phyloP scores from a whole-genome alignment of 2,888 invertebrate species.

The Metopia argyrocephala region DNA sequence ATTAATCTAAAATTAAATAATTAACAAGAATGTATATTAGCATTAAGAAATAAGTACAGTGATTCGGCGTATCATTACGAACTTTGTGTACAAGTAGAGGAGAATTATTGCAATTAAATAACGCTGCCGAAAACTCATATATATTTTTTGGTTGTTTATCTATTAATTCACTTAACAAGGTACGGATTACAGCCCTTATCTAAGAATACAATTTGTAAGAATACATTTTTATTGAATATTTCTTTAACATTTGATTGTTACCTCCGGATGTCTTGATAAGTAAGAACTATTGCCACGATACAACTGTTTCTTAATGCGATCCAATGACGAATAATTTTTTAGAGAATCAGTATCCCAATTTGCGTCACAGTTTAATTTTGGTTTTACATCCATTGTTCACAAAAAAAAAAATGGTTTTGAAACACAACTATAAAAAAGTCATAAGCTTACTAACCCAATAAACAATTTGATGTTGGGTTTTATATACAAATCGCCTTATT shows the following conservation, averaged over 20 bases:
- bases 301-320: constrained; percentile 24
- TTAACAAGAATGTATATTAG: not conserved
- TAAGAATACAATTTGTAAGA: constrained; percentile 28
- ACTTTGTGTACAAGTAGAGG: constrained; percentile 68
- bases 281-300: constrained; percentile 40
- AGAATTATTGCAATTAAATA: constrained; percentile 68
- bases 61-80: not conserved
- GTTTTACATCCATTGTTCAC: constrained; percentile 12
- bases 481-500: no score
- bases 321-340: constrained; percentile 6
- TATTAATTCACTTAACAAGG: constrained; percentile 69
- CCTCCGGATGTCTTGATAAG: constrained; percentile 48
- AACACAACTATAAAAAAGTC: not conserved
- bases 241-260: not conserved
- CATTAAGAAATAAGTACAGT: not conserved
- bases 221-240: not conserved
- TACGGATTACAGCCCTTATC: constrained; percentile 72
- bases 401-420: not conserved
- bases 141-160: constrained; percentile 68
- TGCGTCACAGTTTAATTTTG: constrained; percentile 16
- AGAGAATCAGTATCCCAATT: constrained; percentile 9
- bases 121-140: constrained; percentile 67
- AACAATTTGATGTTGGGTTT: no score
- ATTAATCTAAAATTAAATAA: constrained; percentile 39
- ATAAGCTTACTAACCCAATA: not conserved